phyloP scores from a whole-genome alignment of 2,888 invertebrate species.

The Autographa gamma region DNA sequence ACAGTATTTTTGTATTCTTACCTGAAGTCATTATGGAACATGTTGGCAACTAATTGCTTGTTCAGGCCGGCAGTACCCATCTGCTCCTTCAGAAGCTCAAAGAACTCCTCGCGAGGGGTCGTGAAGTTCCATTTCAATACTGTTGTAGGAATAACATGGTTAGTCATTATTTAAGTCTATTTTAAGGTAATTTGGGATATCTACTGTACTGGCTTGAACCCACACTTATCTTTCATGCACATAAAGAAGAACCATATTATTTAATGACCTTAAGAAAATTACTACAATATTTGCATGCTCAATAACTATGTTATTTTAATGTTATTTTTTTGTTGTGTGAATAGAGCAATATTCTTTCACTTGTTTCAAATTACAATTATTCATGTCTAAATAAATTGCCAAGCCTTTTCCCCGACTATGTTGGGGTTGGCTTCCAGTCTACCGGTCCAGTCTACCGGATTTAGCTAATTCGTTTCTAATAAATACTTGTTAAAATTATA shows the following conservation, averaged over 20 bases:
- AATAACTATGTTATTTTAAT: neutral
- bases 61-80: conserved; percentile 97
- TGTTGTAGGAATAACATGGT: conserved; percentile 52
- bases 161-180: neutral
- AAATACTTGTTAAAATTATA: too few relatives aligned
- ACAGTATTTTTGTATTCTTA: conserved; percentile 55
- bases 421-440: too few relatives aligned
- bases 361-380: neutral
- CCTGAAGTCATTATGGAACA: conserved; percentile 98
- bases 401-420: too few relatives aligned
- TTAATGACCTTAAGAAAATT: neutral
- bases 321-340: too few relatives aligned
- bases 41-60: conserved; percentile 94
- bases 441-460: too few relatives aligned
- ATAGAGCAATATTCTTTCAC: too few relatives aligned
- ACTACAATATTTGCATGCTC: neutral
- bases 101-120: conserved; percentile 97
- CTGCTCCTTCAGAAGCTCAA: conserved; percentile 96
- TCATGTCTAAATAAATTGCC: conserved; percentile 3
- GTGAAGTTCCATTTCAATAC: conserved; percentile 98
- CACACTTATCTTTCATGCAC: neutral
- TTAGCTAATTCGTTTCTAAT: too few relatives aligned
- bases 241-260: neutral
- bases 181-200: neutral
- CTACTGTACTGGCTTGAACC: neutral